Percentiles rank a stretch among this genome's conserved stretches.
phyloP scores from a whole-genome alignment of 1,140 invertebrate genomes.

The Lasioglossum albipes region DNA sequence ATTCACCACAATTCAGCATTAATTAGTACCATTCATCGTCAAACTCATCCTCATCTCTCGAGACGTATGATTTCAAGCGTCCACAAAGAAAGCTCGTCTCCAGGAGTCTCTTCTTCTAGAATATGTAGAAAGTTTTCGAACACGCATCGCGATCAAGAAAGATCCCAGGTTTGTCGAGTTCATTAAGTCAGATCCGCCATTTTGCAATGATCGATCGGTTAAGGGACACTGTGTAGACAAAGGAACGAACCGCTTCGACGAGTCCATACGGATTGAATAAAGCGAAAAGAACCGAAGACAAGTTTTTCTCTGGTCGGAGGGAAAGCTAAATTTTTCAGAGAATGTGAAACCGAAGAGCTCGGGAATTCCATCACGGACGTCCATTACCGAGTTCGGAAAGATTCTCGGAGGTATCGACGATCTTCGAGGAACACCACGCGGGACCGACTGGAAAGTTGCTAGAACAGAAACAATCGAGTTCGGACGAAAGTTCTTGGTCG shows the following conservation, averaged over 20 bases:
- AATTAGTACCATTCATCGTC: no score
- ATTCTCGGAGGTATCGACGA: not conserved
- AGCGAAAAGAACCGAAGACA: not conserved
- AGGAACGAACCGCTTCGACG: not conserved
- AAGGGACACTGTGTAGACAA: not conserved
- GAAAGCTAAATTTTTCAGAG: not conserved
- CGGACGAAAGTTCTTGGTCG: not conserved
- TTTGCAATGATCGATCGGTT: not conserved
- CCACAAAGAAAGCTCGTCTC: no score
- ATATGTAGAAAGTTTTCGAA: no score
- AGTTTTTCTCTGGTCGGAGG: no score
- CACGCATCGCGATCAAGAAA: constrained; percentile 10
- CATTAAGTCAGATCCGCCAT: not conserved
- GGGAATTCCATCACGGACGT: not conserved
- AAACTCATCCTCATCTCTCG: no score
- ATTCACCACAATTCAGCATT: no score
- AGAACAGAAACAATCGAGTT: not conserved
- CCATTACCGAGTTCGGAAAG: constrained; percentile 1
- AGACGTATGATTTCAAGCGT: no score
- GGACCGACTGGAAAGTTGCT: not conserved
- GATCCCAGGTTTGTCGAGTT: not conserved
- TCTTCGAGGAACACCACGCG: not conserved
- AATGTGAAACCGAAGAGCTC: not conserved
- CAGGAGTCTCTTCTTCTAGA: no score
- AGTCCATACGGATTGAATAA: constrained; percentile 13